Base-by-base conservation (phyloP, 2,888 invertebrate genomes). In the Chloroclystis v-ata region DNA sequence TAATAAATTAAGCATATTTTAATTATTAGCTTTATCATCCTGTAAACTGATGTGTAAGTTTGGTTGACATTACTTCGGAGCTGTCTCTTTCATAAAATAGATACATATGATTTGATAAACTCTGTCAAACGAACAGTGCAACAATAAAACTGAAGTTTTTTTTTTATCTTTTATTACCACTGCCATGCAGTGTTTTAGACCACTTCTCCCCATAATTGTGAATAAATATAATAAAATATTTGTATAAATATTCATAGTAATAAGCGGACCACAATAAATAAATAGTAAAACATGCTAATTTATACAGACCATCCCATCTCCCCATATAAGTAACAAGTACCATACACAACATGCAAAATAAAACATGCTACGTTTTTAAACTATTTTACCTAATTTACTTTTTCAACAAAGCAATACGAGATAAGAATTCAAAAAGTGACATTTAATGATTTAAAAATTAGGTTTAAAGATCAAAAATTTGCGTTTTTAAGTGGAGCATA, bases 271-370 rank as follows among this genome's bases (percentile, higher is more conserved):
- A 48, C 29, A 44, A 46, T 49, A 53, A 46, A 51, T 55, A 51
- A n/a, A 52, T 51, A 54, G 28, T 39, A 49, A 39, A 52, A 37
- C 38, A 37, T 52, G 42, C 20, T 50, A 38, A 28, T 35, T 44
- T 30, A 48, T 49, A 49, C 13, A 14, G 52, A 53, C 53, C 57
- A 57, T 57, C 57, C 57, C 57, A 42, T 30, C 20, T 47, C 49
- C 57, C 57, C 43, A 16, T 20, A 20, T 5, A 37, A 7, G 33
- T 11, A 26, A 38, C 41, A 25, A 10, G 40, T 37, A 45, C 28
- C 30, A 41, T 43, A 47, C 37, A 41, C 12, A 42, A 47, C 25
- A 57, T 55, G 57, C 57, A 44, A 11, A 39, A 25, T 35, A 16
- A 4, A 45, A 28, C 49, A 53, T 52, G 52, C 52, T 40, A 54